Evolutionary conservation across 92 coral and sea anemone species (phyloP), one percentile per base, ranked within the genome.

Genomic region (Zoanthus sansibaricus): DNA sequence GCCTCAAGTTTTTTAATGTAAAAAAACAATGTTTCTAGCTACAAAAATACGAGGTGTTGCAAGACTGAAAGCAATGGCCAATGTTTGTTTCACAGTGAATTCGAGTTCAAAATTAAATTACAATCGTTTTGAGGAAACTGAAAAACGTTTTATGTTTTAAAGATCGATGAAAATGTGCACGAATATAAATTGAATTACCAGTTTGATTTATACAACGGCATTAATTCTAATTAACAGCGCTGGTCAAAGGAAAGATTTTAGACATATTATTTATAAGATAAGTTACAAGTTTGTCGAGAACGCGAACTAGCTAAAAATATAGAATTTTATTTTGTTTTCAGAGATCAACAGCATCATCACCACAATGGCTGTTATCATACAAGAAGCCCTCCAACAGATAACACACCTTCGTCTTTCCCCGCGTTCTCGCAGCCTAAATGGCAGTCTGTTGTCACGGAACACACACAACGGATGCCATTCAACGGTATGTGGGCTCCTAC

Each of bases 331-430:
- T 69, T 46, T 5, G 16, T 47, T 21, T 67, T 18, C 20, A 80
- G 85, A 80, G 85, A 80, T 25, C 85, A 80, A 25, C 85, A 80
- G 46, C 47, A 80, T 11, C 75, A 78, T 37, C 83, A 80, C 46
- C 85, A 80, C 61, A 80, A 64, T 62, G 73, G 74, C 14, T 80
- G 85, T 48, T 80, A 66, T 30, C 85, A 80, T 46, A 15, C 75
- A 21, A 80, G 85, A 67, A 66, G 73, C 12, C 75, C 75, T 1
- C 48, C 75, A 1, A 20, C 75, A 5, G 85, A 80, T 17, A 61
- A 2, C 70, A 21, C 82, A 8, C 49, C 85, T 42, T 55, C 70
- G 10, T 11, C 85, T 3, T 80, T 80, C 61, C 85, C 85, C 1
- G 44, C 66, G 46, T 80, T 80, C 47, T 25, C 85, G 21, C 85